phyloP scores from a whole-genome alignment of 2,888 invertebrate genomes.

The Tolmerus cingulatus region DNA sequence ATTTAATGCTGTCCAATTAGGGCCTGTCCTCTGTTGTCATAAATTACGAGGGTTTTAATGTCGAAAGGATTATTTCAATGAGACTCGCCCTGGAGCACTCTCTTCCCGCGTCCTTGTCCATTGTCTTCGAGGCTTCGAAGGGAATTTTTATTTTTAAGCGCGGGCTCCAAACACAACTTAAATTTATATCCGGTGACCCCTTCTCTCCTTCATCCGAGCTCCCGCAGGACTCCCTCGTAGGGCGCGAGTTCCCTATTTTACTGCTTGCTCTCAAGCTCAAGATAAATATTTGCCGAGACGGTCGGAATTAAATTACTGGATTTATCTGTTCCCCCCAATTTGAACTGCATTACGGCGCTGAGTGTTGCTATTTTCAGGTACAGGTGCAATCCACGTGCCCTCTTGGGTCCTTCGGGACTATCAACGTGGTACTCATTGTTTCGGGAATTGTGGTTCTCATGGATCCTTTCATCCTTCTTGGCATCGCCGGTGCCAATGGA shows the following conservation, averaged over 20 bases:
- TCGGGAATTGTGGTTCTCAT: background rate
- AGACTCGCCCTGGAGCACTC: background rate
- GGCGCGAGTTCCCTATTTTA: background rate
- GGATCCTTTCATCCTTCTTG: background rate
- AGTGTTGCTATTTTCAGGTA: background rate
- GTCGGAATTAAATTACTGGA: constrained; percentile 4
- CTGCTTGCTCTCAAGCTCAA: background rate
- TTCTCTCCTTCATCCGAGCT: background rate
- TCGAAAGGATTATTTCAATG: constrained; percentile 46
- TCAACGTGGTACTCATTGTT: background rate
- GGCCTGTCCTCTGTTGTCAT: constrained; percentile 41
- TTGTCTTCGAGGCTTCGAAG: constrained; percentile 25
- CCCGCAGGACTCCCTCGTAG: background rate
- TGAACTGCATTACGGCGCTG: background rate
- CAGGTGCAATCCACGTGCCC: background rate
- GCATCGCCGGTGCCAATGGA: background rate
- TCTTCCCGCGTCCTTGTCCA: background rate
- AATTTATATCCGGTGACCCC: background rate
- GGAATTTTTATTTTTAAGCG: background rate
- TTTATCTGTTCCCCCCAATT: background rate
- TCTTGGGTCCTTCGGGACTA: background rate
- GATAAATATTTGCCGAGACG: constrained; percentile 8
- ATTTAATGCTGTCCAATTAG: constrained; percentile 45
- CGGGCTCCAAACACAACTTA: background rate
- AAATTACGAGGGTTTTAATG: constrained; percentile 45